Evolutionary conservation across 2,797 vertebrate species (phyloP).

Genomic region (Hoplostethus mediterraneus): DNA sequence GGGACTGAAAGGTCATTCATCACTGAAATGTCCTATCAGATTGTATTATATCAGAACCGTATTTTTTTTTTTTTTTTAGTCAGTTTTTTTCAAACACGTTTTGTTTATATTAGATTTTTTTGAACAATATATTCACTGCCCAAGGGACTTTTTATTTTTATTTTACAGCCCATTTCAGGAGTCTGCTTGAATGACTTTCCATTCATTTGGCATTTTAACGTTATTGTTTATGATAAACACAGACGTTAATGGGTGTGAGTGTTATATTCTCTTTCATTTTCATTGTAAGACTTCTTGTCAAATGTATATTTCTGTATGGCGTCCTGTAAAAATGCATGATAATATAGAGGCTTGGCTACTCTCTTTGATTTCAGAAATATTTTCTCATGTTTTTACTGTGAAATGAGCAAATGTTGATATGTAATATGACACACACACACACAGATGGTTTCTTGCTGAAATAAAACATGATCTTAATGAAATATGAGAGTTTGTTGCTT

Average conservation of each 20-base stretch:
- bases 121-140: neutral
- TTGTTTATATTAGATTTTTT: neutral
- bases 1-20: neutral
- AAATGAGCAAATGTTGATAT: conserved; percentile 3
- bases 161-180: neutral
- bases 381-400: neutral
- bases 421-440: neutral
- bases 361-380: conserved; percentile 17
- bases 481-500: no score
- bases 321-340: conserved; percentile 11
- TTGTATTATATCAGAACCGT: neutral
- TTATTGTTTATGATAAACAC: neutral
- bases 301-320: conserved; percentile 18
- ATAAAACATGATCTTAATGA: no score
- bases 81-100: conserved; percentile 10
- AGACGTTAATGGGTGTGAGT: neutral
- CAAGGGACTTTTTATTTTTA: neutral
- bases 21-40: conserved; percentile 6
- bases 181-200: neutral
- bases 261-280: neutral
- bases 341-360: neutral
- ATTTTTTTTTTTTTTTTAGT: conserved; percentile 30
- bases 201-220: neutral
- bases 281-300: conserved; percentile 4
- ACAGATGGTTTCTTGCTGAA: no score